phyloP scores from a whole-genome alignment of 2,113 vertebrate genomes.

The Pelvicachromis taeniatus region DNA sequence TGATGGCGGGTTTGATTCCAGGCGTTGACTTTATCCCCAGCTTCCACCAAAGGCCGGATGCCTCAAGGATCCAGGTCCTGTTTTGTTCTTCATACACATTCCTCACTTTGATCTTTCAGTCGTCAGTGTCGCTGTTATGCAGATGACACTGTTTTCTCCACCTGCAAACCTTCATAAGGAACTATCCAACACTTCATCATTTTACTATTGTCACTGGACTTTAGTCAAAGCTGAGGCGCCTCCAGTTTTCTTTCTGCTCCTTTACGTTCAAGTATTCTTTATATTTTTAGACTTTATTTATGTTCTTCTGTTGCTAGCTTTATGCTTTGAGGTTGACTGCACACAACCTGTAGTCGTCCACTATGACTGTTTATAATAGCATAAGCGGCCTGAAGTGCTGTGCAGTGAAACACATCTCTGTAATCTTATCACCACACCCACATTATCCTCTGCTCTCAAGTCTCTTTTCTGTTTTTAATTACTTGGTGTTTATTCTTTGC shows the following conservation, averaged over 20 bases:
- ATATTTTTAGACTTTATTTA: neutral
- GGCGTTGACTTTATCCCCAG: neutral
- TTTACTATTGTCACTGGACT: neutral
- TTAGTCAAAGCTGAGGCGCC: neutral
- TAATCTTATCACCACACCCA: neutral
- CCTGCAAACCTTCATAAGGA: accelerated
- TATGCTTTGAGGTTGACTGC: neutral
- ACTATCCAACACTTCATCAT: neutral
- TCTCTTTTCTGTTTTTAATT: neutral
- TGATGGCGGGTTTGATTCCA: too few relatives aligned
- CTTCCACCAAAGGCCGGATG: neutral
- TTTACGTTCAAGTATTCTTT: neutral
- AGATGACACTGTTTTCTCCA: accelerated
- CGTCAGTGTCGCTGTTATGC: neutral
- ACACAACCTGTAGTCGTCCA: neutral
- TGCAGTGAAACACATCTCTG: neutral
- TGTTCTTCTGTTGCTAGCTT: neutral
- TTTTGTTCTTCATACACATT: neutral
- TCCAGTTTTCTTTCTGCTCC: neutral
- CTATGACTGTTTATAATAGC: neutral
- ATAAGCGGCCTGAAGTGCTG: neutral
- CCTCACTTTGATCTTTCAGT: neutral
- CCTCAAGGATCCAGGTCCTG: neutral
- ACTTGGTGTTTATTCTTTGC: neutral
- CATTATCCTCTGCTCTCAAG: neutral